A percentile compares a stretch with the other conserved stretches of the same genome.
Evolutionary conservation across 2,797 vertebrate species (phyloP).

Genomic region (Steatocranus sp.): DNA sequence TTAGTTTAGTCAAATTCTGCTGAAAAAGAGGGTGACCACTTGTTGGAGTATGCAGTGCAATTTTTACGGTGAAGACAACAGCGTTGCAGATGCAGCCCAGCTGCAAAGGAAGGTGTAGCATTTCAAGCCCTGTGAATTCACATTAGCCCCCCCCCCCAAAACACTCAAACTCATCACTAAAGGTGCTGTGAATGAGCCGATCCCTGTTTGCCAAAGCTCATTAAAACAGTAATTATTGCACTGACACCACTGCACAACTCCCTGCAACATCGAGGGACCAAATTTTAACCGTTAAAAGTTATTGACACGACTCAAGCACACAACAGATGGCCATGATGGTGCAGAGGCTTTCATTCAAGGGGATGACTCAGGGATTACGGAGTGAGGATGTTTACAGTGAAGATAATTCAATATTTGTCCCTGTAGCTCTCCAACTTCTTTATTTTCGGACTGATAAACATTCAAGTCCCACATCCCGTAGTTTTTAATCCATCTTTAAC

Average conservation of each 20-base stretch:
- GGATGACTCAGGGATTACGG: not conserved
- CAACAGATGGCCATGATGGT: slow-evolving; percentile 39
- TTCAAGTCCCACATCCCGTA: not conserved
- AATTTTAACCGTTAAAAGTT: slow-evolving; percentile 60
- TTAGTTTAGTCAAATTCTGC: slow-evolving; percentile 65
- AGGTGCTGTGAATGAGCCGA: slow-evolving; percentile 59
- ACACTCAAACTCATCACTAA: slow-evolving; percentile 63
- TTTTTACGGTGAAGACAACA: slow-evolving; percentile 80
- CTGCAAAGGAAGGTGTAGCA: slow-evolving; percentile 87
- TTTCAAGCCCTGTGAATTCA: slow-evolving; percentile 84
- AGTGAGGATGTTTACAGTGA: not conserved
- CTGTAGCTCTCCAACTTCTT: not conserved
- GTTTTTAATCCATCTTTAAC: not conserved
- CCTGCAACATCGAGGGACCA: slow-evolving; percentile 24
- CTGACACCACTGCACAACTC: slow-evolving; percentile 63
- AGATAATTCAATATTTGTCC: not conserved
- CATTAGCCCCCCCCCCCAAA: slow-evolving; percentile 63
- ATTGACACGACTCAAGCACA: slow-evolving; percentile 19
- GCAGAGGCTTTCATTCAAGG: not conserved
- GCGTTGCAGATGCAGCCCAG: slow-evolving; percentile 95
- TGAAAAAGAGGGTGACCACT: slow-evolving; percentile 41
- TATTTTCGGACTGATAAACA: not conserved
- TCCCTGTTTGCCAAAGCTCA: slow-evolving; percentile 63
- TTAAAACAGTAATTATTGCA: slow-evolving; percentile 76
- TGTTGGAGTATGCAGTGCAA: slow-evolving; percentile 55